phyloP scores from a whole-genome alignment of 2,113 vertebrate genomes.

The Stictonetta naevosa region DNA sequence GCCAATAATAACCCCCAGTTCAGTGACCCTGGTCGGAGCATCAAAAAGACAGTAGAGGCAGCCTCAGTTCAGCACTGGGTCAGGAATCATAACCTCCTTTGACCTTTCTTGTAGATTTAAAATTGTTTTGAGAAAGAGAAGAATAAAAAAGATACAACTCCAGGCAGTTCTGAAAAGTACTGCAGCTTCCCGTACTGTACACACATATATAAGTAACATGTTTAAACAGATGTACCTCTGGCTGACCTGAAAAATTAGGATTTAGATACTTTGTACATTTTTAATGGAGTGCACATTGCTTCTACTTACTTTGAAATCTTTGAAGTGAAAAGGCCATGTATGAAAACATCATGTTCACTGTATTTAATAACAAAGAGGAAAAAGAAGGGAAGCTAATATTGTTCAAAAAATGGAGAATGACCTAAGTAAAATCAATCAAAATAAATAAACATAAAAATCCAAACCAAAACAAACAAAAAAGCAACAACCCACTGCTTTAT shows the following conservation, averaged over 20 bases:
- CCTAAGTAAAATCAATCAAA: neutral
- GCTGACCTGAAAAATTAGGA: conserved; percentile 44
- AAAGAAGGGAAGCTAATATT: neutral
- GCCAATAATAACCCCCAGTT: conserved; percentile 66
- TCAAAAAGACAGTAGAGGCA: conserved; percentile 60
- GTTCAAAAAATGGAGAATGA: neutral
- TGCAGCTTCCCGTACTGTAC: conserved; percentile 54
- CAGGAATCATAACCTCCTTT: conserved; percentile 78
- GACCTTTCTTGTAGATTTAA: conserved; percentile 74
- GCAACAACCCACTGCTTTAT: neutral
- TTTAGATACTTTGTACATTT: conserved; percentile 36
- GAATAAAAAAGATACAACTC: conserved; percentile 72
- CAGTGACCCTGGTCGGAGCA: conserved; percentile 64
- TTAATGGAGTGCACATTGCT: conserved; percentile 42
- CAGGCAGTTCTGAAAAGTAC: conserved; percentile 58
- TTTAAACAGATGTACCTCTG: conserved; percentile 68
- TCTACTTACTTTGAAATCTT: neutral
- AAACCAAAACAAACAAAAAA: neutral
- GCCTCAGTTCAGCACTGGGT: conserved; percentile 78
- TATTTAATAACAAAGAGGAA: neutral
- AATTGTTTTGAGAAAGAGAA: conserved; percentile 81
- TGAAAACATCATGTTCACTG: neutral
- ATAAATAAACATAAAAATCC: neutral
- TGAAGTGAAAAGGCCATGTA: neutral
- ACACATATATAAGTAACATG: conserved; percentile 30